Evolutionary conservation across 2,888 invertebrate genomes (phyloP).

Genomic region (Ecdyonurus torrentis): DNA sequence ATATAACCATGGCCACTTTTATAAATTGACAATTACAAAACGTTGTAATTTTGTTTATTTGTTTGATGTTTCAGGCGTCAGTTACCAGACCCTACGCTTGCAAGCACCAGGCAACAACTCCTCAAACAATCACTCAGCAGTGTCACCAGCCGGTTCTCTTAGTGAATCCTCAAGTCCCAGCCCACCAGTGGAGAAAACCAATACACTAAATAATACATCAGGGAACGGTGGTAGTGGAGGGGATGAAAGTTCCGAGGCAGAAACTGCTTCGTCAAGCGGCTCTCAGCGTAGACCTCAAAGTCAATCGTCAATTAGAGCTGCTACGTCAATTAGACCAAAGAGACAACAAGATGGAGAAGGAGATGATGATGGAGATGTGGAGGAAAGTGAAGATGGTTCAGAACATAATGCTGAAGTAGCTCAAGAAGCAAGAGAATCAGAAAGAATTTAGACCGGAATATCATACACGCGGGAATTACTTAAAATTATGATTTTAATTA

Average conservation of each 20-base stretch:
- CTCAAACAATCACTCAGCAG: too few species aligned
- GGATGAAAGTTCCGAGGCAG: background rate
- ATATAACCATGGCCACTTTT: too few species aligned
- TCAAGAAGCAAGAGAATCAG: background rate
- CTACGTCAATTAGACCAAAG: background rate
- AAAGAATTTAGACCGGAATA: too few species aligned
- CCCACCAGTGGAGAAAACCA: background rate
- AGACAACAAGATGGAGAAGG: background rate
- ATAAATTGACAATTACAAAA: too few species aligned
- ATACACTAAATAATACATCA: background rate
- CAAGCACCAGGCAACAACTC: background rate
- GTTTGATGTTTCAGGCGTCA: background rate
- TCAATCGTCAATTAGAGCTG: background rate
- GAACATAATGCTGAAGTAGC: background rate
- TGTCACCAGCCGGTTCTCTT: background rate
- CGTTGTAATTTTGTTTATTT: too few species aligned
- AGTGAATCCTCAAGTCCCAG: background rate
- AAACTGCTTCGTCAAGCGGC: background rate
- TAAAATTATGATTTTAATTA: too few species aligned
- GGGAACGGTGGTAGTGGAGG: background rate
- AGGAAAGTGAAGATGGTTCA: background rate
- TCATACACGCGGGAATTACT: too few species aligned
- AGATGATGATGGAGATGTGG: background rate
- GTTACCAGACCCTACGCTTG: constrained; percentile 1
- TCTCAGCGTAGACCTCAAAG: constrained; percentile 1